phyloP scores from a whole-genome alignment of 37 sponge, comb jelly and placozoan species.

The Dysidea cf. avara region DNA sequence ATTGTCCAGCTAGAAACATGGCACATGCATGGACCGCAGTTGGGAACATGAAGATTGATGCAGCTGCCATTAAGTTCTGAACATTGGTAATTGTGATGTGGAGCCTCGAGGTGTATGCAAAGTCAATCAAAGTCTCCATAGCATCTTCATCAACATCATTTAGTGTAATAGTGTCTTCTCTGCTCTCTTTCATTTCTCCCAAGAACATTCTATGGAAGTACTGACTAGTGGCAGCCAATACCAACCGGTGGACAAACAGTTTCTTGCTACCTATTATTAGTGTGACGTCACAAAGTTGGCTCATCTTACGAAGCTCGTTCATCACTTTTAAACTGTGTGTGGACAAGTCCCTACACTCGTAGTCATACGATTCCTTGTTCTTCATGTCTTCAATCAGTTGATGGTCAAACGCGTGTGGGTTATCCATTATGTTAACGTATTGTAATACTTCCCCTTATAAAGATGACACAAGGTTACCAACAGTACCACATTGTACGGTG shows the following conservation, averaged over 20 bases:
- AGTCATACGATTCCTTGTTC: conserved; percentile 20
- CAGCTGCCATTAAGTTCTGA: conserved; percentile 85
- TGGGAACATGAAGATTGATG: conserved; percentile 83
- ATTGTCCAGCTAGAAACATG: conserved; percentile 78
- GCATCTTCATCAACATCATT: conserved; percentile 87
- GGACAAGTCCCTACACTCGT: conserved; percentile 45
- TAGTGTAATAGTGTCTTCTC: conserved; percentile 60
- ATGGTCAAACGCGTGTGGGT: too few relatives aligned
- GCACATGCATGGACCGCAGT: conserved; percentile 82
- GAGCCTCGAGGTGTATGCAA: conserved; percentile 86
- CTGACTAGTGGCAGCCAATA: conserved; percentile 76
- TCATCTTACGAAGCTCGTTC: conserved; percentile 68
- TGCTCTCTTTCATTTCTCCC: conserved; percentile 82
- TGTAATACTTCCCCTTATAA: too few relatives aligned
- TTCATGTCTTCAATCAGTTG: conserved; percentile 15
- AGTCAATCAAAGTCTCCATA: conserved; percentile 76
- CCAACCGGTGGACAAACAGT: conserved; percentile 76
- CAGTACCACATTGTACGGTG: too few relatives aligned
- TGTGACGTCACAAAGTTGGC: conserved; percentile 84
- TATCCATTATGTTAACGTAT: too few relatives aligned
- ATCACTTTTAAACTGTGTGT: conserved; percentile 54
- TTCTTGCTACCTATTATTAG: conserved; percentile 63
- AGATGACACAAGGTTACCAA: too few relatives aligned
- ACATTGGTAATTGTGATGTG: conserved; percentile 85
- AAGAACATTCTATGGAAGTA: conserved; percentile 83